Evolutionary conservation across 1,140 invertebrate genomes (phyloP), one percentile per base, ranked within the genome.

Genomic region (Hesperophylax magnus): DNA sequence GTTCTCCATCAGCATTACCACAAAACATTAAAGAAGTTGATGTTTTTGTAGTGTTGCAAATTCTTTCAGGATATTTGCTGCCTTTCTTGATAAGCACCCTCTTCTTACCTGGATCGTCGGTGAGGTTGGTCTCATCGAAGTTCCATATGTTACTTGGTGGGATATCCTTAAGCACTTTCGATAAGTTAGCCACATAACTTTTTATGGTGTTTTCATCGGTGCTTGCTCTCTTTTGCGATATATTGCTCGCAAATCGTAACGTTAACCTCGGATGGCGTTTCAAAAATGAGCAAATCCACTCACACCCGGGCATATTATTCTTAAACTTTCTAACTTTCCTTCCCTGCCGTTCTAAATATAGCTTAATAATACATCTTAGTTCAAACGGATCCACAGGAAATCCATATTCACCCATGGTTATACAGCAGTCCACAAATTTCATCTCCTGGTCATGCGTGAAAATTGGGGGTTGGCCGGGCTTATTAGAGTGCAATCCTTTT

Each of bases 71-170:
- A 24, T 63, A 22, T 24, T 63, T 63, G 18, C 14, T 22, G 14
- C 60, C 60, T 15, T 22, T 20, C 22, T 22, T n/a, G 22, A 20
- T 15, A 14, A 63, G 3, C 14, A 63, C 60, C 22, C 22, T 63
- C 22, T 63, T 63, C 60, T 15, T 20, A 15, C 22, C 60, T 22
- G 60, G 60, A 27, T 63, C 60, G 9, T 63, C 60, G 14, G 60
- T 22, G n/a, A 63, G n/a, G 22, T 24, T 22, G 2, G 60, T 63
- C 22, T 27, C 22, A 27, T 63, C 60, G 22, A 22, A 63, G 60
- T 63, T 63, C n/a, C 3, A 63, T 6, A 63, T 63, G 60, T 63
- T 63, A n/a, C 22, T 14, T 22, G 60, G 60, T 63, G 60, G 60
- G 18, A 63, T 22, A 63, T 27, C 14, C 22, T 27, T 20, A 20